Percentiles rank a stretch among this genome's conserved stretches.
These are phyloP conservation scores for Heteronetta atricapilla DNA, from an alignment of 2,113 vertebrate genomes.

Conservation along the genomic window DNA sequence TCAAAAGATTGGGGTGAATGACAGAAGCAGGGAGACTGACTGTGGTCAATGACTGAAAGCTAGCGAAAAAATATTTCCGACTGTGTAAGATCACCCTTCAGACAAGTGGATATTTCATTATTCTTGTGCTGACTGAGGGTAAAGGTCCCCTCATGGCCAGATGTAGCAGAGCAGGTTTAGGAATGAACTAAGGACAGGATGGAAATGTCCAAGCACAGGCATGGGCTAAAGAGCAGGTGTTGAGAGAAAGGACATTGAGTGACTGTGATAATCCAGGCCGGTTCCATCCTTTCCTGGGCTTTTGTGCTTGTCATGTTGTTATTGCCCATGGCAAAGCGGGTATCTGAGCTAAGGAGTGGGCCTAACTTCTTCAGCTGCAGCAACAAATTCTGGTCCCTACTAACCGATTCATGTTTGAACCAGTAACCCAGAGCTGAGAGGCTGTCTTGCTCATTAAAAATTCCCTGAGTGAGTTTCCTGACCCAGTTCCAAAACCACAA, in stretches of 20 bases:
- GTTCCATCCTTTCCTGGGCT: neutral
- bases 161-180: neutral
- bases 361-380: slow-evolving; percentile 1
- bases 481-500: slow-evolving; percentile 58
- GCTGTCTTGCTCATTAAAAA: slow-evolving; percentile 45
- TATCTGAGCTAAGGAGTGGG: neutral
- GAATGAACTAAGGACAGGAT: neutral
- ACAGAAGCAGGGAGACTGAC: neutral
- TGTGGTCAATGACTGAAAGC: neutral
- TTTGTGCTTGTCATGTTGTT: neutral
- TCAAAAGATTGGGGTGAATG: accelerated
- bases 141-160: neutral
- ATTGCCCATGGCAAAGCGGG: neutral
- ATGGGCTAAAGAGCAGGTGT: neutral
- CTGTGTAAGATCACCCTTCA: neutral
- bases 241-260: neutral
- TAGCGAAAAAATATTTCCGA: neutral
- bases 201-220: neutral
- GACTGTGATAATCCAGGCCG: neutral
- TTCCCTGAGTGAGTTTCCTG: slow-evolving; percentile 43
- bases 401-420: slow-evolving; percentile 46
- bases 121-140: neutral
- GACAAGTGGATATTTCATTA: neutral
- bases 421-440: slow-evolving; percentile 58
- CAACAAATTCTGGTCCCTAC: neutral